phyloP scores from a whole-genome alignment of 2,113 vertebrate genomes.

The Engystomops pustulosus region DNA sequence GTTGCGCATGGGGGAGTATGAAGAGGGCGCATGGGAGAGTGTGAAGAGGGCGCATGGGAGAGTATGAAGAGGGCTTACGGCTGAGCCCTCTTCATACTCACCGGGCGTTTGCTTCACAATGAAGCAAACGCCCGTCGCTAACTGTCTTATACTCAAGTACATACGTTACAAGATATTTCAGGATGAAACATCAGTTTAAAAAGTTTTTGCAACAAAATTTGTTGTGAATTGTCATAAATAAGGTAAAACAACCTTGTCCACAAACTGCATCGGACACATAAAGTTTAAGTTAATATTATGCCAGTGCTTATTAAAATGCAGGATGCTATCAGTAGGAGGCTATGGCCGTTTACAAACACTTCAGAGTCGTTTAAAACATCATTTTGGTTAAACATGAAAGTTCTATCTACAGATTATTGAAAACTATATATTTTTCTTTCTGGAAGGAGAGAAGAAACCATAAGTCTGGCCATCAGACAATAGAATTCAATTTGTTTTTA shows the following conservation, averaged over 20 bases:
- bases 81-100: no score
- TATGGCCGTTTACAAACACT: not conserved
- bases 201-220: no score
- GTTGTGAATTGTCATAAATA: not conserved
- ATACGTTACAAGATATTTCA: no score
- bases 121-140: no score
- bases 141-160: no score
- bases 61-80: no score
- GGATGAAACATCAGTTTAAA: no score
- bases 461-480: slow-evolving; percentile 53
- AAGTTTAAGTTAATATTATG: not conserved
- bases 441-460: slow-evolving; percentile 60
- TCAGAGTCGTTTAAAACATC: slow-evolving; percentile 22
- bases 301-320: slow-evolving; percentile 5
- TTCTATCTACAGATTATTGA: slow-evolving; percentile 56
- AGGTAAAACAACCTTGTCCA: not conserved
- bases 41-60: no score
- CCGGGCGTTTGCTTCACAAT: no score
- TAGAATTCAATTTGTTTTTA: slow-evolving; percentile 56
- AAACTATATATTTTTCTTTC: slow-evolving; percentile 50
- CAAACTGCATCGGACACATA: slow-evolving; percentile 1
- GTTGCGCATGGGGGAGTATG: no score
- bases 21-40: no score
- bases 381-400: slow-evolving; percentile 51
- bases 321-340: not conserved